Evolutionary conservation across 1,140 invertebrate species (phyloP), one percentile per base, ranked within the genome.

Genomic region (Drosophila burlai): DNA sequence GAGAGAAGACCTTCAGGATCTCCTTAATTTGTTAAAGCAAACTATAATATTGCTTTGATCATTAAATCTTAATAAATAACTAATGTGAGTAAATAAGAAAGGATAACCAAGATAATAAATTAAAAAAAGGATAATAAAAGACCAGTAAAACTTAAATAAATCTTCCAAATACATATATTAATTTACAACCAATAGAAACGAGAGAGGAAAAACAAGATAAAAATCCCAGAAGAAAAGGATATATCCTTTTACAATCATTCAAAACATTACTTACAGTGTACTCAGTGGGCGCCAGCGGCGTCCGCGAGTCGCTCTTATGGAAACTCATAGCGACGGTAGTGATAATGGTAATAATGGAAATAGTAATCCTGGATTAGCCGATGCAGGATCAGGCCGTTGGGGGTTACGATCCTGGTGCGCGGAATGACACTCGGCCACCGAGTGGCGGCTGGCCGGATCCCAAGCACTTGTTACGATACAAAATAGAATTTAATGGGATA

Each of bases 221-320:
- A n/a, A 24, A 8, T 11, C 24, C 21, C 5, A 13, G 11, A 31
- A 5, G 38, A 5, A 21, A 15, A 6, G 21, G 6, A 36, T 10
- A 31, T 16, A 3, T 21, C 36, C 9, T 1, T 29, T 29, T 2
- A 10, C 9, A 16, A 26, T 29, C 7, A 31, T 29, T 2, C 11
- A 5, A 9, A 29, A 7, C 4, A 2, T 47, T 91, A 92, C 91
- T 92, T 92, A 92, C 91, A 66, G 89, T 92, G 60, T 92, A 92
- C 77, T 91, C 85, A 21, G 86, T 78, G 52, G 91, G 91, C 63
- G 91, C 77, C 63, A 92, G 64, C 49, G 91, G 91, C 81, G 91
- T 92, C 68, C 91, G 89, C 60, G 91, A 92, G 62, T 92, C 81
- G 82, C 91, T 92, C 76, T 92, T 92, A 76, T 92, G 91, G 76